These are phyloP conservation scores for Pyralis farinalis DNA, from an alignment of 2,888 invertebrate genomes.

Conservation along the genomic window DNA sequence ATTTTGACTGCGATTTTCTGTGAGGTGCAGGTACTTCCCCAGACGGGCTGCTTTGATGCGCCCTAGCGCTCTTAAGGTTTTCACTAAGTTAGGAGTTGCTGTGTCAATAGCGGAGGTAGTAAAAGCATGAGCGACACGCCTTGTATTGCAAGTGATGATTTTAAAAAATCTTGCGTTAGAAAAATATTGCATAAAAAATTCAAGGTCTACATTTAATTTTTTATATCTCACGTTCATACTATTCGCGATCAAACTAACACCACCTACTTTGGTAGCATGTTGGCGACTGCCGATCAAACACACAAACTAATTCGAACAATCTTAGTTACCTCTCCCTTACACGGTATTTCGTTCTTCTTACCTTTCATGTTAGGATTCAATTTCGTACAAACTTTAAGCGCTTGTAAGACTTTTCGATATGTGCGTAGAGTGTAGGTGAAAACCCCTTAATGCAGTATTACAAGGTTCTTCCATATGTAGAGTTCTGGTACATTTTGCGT, in stretches of 20 bases:
- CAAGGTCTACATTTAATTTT: too few relatives aligned
- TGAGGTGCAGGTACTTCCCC: too few relatives aligned
- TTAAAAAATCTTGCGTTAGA: too few relatives aligned
- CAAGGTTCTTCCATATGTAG: conserved; percentile 8
- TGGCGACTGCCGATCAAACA: conserved; percentile 40
- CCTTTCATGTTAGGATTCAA: not conserved
- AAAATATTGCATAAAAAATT: too few relatives aligned
- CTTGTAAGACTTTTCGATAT: not conserved
- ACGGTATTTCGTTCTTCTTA: conserved; percentile 8
- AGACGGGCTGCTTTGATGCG: too few relatives aligned
- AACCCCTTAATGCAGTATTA: conserved; percentile 18
- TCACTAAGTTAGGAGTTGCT: too few relatives aligned
- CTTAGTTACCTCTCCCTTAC: conserved; percentile 13
- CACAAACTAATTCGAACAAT: conserved; percentile 30
- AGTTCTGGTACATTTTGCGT: conserved; percentile 1
- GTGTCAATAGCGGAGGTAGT: too few relatives aligned
- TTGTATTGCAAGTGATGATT: too few relatives aligned
- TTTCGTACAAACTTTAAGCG: not conserved
- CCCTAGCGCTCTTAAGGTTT: too few relatives aligned
- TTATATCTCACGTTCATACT: conserved; percentile 3
- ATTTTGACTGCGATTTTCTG: too few relatives aligned
- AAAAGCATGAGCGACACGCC: too few relatives aligned
- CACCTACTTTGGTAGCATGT: conserved; percentile 34
- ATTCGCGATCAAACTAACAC: conserved; percentile 16
- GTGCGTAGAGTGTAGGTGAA: conserved; percentile 14